Evolutionary conservation across 2,888 invertebrate species (phyloP).

Genomic region (Pyrochroa serraticornis): DNA sequence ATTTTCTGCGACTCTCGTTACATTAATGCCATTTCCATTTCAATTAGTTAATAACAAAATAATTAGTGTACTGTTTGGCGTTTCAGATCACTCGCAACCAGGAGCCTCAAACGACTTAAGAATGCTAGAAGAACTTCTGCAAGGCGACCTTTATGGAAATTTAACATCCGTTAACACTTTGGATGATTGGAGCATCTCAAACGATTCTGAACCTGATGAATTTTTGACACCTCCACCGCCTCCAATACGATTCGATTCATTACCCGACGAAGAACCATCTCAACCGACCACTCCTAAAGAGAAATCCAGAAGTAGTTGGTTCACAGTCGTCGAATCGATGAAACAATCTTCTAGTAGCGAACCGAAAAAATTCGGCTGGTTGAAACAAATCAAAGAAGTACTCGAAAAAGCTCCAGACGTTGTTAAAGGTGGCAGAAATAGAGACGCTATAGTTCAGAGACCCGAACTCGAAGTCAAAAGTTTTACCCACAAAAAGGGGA

Average conservation of each 20-base stretch:
- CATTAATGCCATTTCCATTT: too few species aligned
- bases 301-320: conserved; percentile 50
- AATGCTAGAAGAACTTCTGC: conserved; percentile 70
- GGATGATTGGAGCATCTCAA: conserved; percentile 59
- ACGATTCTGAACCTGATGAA: conserved; percentile 59
- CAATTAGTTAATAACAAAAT: too few species aligned
- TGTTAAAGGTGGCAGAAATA: conserved; percentile 42
- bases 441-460: conserved; percentile 57
- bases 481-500: conserved; percentile 65
- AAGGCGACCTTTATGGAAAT: conserved; percentile 72
- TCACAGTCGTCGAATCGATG: conserved; percentile 33
- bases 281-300: conserved; percentile 24
- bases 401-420: conserved; percentile 63
- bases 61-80: too few species aligned
- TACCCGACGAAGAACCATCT: conserved; percentile 60
- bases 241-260: conserved; percentile 70
- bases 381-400: conserved; percentile 53
- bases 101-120: conserved; percentile 33
- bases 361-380: conserved; percentile 55
- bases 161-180: conserved; percentile 58
- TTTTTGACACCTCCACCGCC: conserved; percentile 58
- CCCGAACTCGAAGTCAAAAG: conserved; percentile 60
- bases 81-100: too few species aligned
- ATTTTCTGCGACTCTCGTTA: too few species aligned
- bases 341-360: conserved; percentile 18